Base-by-base conservation (phyloP, 1,140 invertebrate genomes). In the Drosophila grimshawi region DNA sequence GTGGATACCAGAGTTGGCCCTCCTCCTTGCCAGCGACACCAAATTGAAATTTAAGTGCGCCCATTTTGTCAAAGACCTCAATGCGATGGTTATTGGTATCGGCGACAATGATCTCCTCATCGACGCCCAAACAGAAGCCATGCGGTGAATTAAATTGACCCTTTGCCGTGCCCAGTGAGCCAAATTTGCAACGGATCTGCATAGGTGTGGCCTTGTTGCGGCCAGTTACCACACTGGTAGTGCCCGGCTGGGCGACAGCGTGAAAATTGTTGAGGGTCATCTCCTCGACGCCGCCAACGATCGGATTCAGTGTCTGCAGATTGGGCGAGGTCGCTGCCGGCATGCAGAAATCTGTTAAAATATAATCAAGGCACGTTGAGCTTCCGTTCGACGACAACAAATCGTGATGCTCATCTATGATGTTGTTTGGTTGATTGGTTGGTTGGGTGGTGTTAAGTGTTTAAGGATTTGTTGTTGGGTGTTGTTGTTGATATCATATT, bases 21-120 rank as follows among this genome's bases (percentile, higher is more conserved):
- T 99, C 98, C 78, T 99, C 98, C 89, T 97, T 97, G 59, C 97
- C 97, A 65, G 97, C 95, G 29, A 95, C 95, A 39, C 97, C 97
- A 93, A 98, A 98, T 92, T 97, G 96, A 83, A 97, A 97, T 89
- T 97, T 97, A 82, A 97, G 97, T 43, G 94, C 95, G 6, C 97
- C 97, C 85, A 95, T 96, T 93, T 98, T 98, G 76, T 98, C 97
- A 92, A 98, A 98, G 68, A 98, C 96, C 93, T 97, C 97, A 88
- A 99, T 98, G 60, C 98, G 95, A 93, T 99, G 98, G 93, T 99
- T 99, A 92, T 98, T 98, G 0, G 98, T 99, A 92, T 99, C 98
- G 19, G 98, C 98, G 19, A 98, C 97, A 81, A 99, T 97, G 80
- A 98, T 97, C 86, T 98, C 98, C 93, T 99, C 97, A 88, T 98